Percentiles rank a stretch among this genome's conserved stretches.
These are phyloP conservation scores for Manduca sexta DNA, from an alignment of 1,140 invertebrate genomes.

Conservation along the genomic window DNA sequence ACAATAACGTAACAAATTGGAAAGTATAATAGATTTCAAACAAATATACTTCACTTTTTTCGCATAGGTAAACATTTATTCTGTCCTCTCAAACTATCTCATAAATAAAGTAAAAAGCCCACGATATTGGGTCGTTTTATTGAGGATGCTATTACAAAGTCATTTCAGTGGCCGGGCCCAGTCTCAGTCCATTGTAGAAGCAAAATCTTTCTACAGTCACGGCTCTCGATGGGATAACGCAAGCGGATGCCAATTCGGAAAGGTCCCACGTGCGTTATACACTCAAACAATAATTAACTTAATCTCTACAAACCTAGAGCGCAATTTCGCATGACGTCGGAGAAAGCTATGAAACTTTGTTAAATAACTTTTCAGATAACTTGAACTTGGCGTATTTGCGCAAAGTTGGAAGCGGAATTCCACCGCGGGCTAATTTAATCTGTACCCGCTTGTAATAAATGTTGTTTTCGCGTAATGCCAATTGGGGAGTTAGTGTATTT, in stretches of 20 bases:
- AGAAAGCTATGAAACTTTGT: conserved; percentile 73
- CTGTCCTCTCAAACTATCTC: conserved; percentile 22
- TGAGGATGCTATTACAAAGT: conserved; percentile 67
- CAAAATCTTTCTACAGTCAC: conserved; percentile 73
- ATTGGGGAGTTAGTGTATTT: conserved; percentile 62
- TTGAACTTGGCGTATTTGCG: conserved; percentile 69
- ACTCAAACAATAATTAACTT: conserved; percentile 59
- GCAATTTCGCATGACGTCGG: conserved; percentile 52
- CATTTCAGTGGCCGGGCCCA: conserved; percentile 61
- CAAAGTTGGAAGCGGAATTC: conserved; percentile 68
- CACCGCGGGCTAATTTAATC: conserved; percentile 65
- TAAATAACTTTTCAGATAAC: conserved; percentile 74
- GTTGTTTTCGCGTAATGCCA: conserved; percentile 68
- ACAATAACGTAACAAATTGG: too few relatives aligned
- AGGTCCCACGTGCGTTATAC: conserved; percentile 40
- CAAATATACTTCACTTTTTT: conserved; percentile 7
- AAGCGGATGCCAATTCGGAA: conserved; percentile 34
- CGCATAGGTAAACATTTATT: conserved; percentile 24
- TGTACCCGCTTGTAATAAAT: conserved; percentile 69
- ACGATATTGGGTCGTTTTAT: conserved; percentile 61
- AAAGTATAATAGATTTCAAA: background rate
- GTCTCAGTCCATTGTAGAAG: conserved; percentile 70
- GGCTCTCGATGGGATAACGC: conserved; percentile 71
- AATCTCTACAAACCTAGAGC: conserved; percentile 51
- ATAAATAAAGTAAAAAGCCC: conserved; percentile 50